Base-by-base conservation (phyloP, 2,888 invertebrate species). In the Dascillus cervinus region DNA sequence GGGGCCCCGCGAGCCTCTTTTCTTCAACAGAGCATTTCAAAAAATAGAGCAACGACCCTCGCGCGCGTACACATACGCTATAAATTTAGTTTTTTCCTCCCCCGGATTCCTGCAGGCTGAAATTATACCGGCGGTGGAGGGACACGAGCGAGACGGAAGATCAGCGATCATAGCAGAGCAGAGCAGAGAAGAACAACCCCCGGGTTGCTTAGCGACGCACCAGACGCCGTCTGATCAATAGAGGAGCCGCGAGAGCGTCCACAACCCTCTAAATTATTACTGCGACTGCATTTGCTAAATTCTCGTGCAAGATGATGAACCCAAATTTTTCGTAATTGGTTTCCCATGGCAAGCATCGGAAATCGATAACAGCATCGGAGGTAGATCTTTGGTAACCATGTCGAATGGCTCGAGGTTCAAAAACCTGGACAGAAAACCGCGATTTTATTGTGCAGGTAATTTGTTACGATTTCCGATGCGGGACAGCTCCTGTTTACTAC, bases 141-240 rank as follows among this genome's bases (percentile, higher is more conserved):
- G 13, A 34, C 17, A 30, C 31, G 31, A 39, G 25, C 5, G 26
- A 20, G 38, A 33, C 22, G 25, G 5, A 27, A 21, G 36, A 33
- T 24, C 22, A 20, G 15, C 17, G 12, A 19, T 20, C 28, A 27
- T 24, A 40, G 38, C 32, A 39, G 38, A 44, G 30, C 36, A 32
- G 47, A 34, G n/a, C n/a, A n/a, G n/a, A n/a, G n/a, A n/a, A n/a
- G n/a, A n/a, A n/a, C n/a, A n/a, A n/a, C n/a, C n/a, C n/a, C n/a
- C n/a, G 39, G 43, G 56, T 58, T 56, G 55, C 58, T 47, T 54
- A 52, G 57, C 58, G 52, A 57, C 58, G 46, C 43, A 46, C 50
- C 55, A 56, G 57, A 58, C 56, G 56, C 53, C 52, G 53, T 52
- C 54, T 58, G 58, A 57, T 58, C 58, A 51, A 58, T 58, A 57